phyloP scores from a whole-genome alignment of 2,797 vertebrate genomes.

The Peromyscus eremicus region DNA sequence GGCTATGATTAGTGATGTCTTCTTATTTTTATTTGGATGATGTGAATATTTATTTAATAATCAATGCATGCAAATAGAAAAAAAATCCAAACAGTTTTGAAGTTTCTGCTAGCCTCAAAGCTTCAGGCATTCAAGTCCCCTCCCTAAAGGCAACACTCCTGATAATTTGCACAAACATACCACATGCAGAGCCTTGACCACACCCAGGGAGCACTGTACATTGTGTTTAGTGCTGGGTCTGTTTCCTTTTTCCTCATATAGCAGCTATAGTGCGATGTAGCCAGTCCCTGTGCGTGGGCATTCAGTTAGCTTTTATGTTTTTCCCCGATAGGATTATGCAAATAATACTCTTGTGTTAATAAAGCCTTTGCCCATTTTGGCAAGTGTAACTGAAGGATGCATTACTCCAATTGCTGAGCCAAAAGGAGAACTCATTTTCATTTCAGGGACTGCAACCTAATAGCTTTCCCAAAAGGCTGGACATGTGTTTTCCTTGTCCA shows the following conservation, averaged over 20 bases:
- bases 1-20: not conserved
- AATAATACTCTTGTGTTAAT: not conserved
- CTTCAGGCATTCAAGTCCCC: not conserved
- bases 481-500: not conserved
- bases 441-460: not conserved
- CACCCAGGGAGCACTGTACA: accelerated
- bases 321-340: not conserved
- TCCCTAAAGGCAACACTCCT: not conserved
- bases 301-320: not conserved
- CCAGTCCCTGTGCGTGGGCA: not conserved
- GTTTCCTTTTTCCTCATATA: not conserved
- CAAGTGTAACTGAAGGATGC: not conserved
- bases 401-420: not conserved
- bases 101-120: not conserved
- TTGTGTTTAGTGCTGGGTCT: too few relatives aligned
- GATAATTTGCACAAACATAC: not conserved
- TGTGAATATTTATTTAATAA: not conserved
- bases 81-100: not conserved
- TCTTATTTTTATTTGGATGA: not conserved
- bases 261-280: not conserved
- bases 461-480: not conserved
- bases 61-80: not conserved
- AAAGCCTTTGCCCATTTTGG: not conserved
- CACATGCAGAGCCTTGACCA: not conserved
- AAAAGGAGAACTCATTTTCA: not conserved